A percentile compares a stretch with the other conserved stretches of the same genome.
These are phyloP conservation scores for Dolichoris vasculosae DNA, from an alignment of 1,140 invertebrate genomes.

Conservation along the genomic window DNA sequence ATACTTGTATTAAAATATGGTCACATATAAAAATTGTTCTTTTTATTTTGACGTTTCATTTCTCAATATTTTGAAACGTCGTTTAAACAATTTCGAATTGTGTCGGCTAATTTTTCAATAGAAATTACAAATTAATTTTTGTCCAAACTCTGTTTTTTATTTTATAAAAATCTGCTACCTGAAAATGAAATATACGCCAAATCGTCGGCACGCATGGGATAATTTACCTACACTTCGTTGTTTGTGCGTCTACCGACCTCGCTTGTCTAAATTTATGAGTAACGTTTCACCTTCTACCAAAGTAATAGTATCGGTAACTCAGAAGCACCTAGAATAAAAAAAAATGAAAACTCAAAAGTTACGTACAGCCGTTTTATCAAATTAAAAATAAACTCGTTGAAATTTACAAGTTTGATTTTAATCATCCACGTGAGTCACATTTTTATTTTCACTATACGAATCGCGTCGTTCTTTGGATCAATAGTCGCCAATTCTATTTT, in stretches of 20 bases:
- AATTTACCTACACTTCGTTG: not conserved
- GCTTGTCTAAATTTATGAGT: constrained; percentile 5
- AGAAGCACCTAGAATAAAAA: not conserved
- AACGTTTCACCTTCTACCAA: not conserved
- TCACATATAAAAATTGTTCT: too few relatives aligned
- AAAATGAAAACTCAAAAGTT: not conserved
- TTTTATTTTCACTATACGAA: constrained; percentile 4
- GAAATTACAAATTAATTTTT: too few relatives aligned
- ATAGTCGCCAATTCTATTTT: constrained; percentile 5
- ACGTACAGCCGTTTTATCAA: too few relatives aligned
- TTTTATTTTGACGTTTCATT: too few relatives aligned
- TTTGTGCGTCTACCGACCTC: not conserved
- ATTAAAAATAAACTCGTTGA: too few relatives aligned
- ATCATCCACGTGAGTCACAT: not conserved
- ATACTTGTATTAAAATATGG: too few relatives aligned
- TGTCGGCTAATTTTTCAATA: too few relatives aligned
- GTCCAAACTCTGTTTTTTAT: too few relatives aligned
- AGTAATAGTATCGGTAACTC: not conserved
- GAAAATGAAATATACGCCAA: not conserved
- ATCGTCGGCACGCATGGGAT: not conserved
- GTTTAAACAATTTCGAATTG: too few relatives aligned
- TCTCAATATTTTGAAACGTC: too few relatives aligned
- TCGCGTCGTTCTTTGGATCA: not conserved
- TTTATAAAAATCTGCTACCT: not conserved
- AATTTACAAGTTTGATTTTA: not conserved